Evolutionary conservation across 2,797 vertebrate genomes (phyloP).

Genomic region (Squalus acanthias): DNA sequence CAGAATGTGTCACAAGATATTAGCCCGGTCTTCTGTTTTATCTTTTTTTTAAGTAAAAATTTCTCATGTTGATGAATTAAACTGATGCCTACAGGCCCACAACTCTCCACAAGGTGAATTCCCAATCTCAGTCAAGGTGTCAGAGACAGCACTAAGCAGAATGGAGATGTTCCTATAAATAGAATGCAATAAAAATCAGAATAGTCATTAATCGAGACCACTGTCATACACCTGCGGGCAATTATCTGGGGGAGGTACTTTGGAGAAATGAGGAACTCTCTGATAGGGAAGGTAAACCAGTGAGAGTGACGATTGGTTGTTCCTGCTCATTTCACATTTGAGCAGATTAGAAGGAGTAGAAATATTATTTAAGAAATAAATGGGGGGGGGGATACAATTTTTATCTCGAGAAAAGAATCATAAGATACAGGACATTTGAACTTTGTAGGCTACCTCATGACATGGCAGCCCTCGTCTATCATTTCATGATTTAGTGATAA

Average conservation of each 20-base stretch:
- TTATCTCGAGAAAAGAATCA: background rate
- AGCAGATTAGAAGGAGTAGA: background rate
- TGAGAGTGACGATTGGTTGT: background rate
- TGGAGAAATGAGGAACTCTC: background rate
- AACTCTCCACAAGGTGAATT: background rate
- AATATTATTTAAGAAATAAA: background rate
- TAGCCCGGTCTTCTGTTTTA: constrained; percentile 11
- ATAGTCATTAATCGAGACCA: constrained; percentile 26
- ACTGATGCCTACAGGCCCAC: background rate
- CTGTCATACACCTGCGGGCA: background rate
- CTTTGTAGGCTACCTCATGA: background rate
- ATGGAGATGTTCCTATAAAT: constrained; percentile 24
- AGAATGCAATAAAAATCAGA: constrained; percentile 23
- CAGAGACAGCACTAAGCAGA: background rate
- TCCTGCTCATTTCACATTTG: background rate
- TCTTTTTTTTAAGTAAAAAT: background rate
- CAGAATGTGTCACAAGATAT: constrained; percentile 2
- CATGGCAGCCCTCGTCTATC: background rate
- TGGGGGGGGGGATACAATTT: background rate
- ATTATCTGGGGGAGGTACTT: background rate
- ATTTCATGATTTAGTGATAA: background rate
- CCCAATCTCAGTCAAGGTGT: constrained; percentile 7
- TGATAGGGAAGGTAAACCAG: background rate
- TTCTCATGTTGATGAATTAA: constrained; percentile 1
- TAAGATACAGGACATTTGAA: background rate